Conservation (phyloP, 2,113 vertebrate genomes). For the Lophius piscatorius region DNA sequence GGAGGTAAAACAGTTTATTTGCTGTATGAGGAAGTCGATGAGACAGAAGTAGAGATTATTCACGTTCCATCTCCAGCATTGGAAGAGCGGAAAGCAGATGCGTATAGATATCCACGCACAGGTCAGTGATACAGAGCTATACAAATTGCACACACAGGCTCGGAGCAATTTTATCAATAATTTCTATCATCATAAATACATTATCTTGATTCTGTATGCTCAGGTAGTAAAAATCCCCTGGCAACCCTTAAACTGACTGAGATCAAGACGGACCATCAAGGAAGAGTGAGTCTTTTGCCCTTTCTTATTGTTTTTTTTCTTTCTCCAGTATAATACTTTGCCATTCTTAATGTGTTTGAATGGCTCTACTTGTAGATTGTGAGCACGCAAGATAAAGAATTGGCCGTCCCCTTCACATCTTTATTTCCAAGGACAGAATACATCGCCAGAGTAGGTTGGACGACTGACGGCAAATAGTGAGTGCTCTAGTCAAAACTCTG, state of each 20-base stretch:
- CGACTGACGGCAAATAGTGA: constrained; percentile 92
- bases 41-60: constrained; percentile 95
- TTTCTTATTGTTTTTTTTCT: not conserved
- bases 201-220: constrained; percentile 6
- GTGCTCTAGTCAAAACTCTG: constrained; percentile 22
- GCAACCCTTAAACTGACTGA: constrained; percentile 92
- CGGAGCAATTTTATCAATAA: not conserved
- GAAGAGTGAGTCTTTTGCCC: constrained; percentile 80
- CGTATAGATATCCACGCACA: constrained; percentile 94
- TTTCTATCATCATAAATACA: not conserved
- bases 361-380: constrained; percentile 81
- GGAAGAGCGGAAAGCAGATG: constrained; percentile 95
- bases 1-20: constrained; percentile 86
- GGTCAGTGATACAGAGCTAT: constrained; percentile 72
- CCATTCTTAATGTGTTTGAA: not conserved
- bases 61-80: constrained; percentile 94
- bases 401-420: constrained; percentile 85
- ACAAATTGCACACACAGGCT: not conserved
- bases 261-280: constrained; percentile 88
- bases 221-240: constrained; percentile 97
- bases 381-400: constrained; percentile 88
- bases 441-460: constrained; percentile 95
- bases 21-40: constrained; percentile 96
- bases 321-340: not conserved
- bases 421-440: constrained; percentile 93